Evolutionary conservation across 2,888 invertebrate genomes (phyloP), one percentile per base, ranked within the genome.

Genomic region (Mimas tiliae): DNA sequence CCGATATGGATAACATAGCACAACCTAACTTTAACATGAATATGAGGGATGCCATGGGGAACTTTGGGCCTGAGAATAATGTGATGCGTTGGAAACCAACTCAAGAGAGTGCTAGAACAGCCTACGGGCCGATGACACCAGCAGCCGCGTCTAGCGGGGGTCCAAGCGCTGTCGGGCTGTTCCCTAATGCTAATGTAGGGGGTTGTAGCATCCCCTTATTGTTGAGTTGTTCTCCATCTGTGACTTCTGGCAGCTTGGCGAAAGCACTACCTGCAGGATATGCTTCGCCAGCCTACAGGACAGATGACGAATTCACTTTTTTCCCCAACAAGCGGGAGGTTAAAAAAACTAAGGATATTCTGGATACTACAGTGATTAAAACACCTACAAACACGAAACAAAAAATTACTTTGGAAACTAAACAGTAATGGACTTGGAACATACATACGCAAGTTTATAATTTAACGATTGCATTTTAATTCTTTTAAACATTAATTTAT

Each of bases 171-270:
- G 84, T 91, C 12, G 91, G 92, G 1, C 74, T 92, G 45, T 93
- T 91, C 74, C 91, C 91, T 1, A 86, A 85, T 63, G 89, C 90
- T n/a, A 88, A 87, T 65, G 76, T 84, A 11, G 87, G 89, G n/a
- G 80, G 85, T 19, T 93, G 92, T 67, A 90, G 85, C 9, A 88
- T 93, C 45, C 93, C 93, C 2, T 73, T 93, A 63, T 77, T 93
- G 38, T 74, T 94, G 52, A 93, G 93, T 74, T 94, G 93, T 74
- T 89, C 89, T 0, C 93, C 93, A 1, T 86, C 87, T 0, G 87
- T 93, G 8, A 87, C 87, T 0, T 82, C 88, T 11, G 92, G 92
- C 6, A 89, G 84, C 68, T 74, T 91, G 69, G 84, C 89, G 7
- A 89, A 89, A 68, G 55, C 85, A 0, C 83, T 85, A 16, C 75